Conservation (phyloP, 2,888 invertebrate species). For the Lutraria lutraria region DNA sequence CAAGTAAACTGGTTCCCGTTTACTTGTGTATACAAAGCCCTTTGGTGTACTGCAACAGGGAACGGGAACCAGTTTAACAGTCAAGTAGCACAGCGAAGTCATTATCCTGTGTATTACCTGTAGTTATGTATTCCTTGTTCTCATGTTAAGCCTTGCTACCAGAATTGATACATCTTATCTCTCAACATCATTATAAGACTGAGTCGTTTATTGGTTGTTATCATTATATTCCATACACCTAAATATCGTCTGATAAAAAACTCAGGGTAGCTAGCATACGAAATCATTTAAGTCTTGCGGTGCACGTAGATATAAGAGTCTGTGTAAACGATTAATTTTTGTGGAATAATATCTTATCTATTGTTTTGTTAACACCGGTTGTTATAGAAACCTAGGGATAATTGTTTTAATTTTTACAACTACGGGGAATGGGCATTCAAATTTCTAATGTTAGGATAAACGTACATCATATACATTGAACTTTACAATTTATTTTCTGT, state of each 20-base stretch:
- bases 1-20: too few relatives aligned
- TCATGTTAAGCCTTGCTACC: neutral
- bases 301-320: neutral
- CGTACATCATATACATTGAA: neutral
- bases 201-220: neutral
- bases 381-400: slow-evolving; percentile 46
- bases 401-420: slow-evolving; percentile 28
- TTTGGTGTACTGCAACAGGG: too few relatives aligned
- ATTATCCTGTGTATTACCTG: neutral
- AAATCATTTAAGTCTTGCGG: neutral
- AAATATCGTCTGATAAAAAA: slow-evolving; percentile 6
- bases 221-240: neutral
- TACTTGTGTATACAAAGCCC: too few relatives aligned
- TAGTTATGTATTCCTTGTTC: neutral
- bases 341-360: slow-evolving; percentile 12
- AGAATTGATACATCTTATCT: neutral
- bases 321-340: slow-evolving; percentile 8
- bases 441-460: neutral
- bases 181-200: neutral
- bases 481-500: neutral
- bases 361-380: slow-evolving; percentile 42
- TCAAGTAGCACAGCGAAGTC: too few relatives aligned
- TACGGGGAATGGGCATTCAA: neutral
- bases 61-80: too few relatives aligned
- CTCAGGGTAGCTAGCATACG: neutral